These are phyloP conservation scores for Eupelmus urozonus DNA, from an alignment of 2,888 invertebrate species.

Conservation along the genomic window DNA sequence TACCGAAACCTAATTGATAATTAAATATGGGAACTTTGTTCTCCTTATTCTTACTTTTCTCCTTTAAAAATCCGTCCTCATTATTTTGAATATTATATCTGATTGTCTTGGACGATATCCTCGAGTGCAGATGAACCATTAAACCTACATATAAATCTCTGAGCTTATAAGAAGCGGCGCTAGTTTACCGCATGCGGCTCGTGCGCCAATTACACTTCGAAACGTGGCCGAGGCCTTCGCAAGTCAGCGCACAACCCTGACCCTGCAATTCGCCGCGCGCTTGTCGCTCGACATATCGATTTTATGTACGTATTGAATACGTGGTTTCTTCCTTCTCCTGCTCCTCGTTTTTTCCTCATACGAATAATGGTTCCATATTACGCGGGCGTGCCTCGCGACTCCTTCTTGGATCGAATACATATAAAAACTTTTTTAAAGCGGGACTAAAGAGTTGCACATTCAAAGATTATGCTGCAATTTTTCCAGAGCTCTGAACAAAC, in stretches of 20 bases:
- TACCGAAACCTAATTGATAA: too few species aligned
- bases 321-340: slow-evolving; percentile 33
- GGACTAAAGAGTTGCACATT: too few species aligned
- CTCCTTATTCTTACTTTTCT: too few species aligned
- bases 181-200: slow-evolving; percentile 26
- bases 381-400: not conserved
- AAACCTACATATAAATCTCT: not conserved
- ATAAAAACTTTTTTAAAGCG: too few species aligned
- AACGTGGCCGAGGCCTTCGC: slow-evolving; percentile 54
- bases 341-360: not conserved
- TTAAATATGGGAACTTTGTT: too few species aligned
- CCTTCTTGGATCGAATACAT: too few species aligned
- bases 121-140: not conserved
- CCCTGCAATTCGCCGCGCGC: slow-evolving; percentile 54
- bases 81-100: not conserved
- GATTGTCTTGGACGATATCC: not conserved
- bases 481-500: too few species aligned
- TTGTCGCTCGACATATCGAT: slow-evolving; percentile 60
- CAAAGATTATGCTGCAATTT: too few species aligned
- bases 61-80: too few species aligned
- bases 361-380: not conserved
- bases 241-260: slow-evolving; percentile 51
- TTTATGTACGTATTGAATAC: slow-evolving; percentile 47
- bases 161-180: not conserved
- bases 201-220: slow-evolving; percentile 52